Conservation (phyloP, 1,140 invertebrate genomes). For the Drosophila dunni region DNA sequence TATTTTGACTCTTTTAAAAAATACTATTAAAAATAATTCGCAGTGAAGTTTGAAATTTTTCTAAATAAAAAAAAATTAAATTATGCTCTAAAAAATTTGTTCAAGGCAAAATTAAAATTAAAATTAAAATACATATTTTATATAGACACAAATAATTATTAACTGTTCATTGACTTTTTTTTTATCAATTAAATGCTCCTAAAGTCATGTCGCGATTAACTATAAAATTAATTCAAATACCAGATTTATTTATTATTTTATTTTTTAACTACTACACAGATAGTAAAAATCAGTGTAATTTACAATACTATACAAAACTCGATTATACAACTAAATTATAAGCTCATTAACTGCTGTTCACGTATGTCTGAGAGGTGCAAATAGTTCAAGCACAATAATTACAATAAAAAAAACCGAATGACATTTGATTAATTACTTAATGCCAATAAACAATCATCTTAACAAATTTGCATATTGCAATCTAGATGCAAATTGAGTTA, state of each 20-base stretch:
- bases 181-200: too few species aligned
- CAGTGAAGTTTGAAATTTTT: too few species aligned
- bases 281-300: constrained; percentile 6
- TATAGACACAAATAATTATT: neutral
- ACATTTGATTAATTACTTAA: constrained; percentile 45
- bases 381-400: constrained; percentile 40
- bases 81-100: too few species aligned
- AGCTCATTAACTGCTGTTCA: constrained; percentile 32
- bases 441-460: constrained; percentile 25
- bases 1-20: neutral
- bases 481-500: constrained; percentile 31
- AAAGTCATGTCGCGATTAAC: too few species aligned
- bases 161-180: neutral
- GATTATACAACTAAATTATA: neutral
- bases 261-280: constrained; percentile 1
- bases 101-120: too few species aligned
- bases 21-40: too few species aligned
- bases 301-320: neutral
- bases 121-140: too few species aligned
- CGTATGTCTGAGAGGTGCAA: constrained; percentile 2
- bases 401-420: constrained; percentile 11
- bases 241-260: too few species aligned
- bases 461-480: constrained; percentile 45
- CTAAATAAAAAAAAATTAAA: too few species aligned
- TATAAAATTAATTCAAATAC: neutral